Conservation (phyloP, 2,113 vertebrate genomes). For the Platycercus adscitus region DNA sequence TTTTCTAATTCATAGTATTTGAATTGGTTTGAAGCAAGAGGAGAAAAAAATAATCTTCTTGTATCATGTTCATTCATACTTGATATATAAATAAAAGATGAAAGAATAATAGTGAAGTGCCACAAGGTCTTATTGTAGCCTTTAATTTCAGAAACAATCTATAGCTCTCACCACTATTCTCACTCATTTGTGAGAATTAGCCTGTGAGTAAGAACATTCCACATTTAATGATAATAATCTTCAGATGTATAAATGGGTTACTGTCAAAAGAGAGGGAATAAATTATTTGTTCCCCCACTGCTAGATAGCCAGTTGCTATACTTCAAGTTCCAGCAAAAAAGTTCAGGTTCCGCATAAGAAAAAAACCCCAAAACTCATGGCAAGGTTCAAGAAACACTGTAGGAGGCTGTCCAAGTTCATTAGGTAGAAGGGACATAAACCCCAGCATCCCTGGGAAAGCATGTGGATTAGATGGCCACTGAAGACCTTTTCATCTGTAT, state of each 20-base stretch:
- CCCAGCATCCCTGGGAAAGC: not conserved
- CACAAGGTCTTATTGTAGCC: not conserved
- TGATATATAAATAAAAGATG: not conserved
- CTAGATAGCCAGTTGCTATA: not conserved
- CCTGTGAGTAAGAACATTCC: not conserved
- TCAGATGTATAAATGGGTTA: not conserved
- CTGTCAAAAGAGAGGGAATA: not conserved
- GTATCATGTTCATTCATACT: not conserved
- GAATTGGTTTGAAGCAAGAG: not conserved
- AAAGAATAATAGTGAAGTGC: not conserved
- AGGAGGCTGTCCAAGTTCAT: not conserved
- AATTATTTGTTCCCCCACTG: not conserved
- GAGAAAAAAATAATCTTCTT: not conserved
- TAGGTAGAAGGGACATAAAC: accelerated
- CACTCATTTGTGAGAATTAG: not conserved
- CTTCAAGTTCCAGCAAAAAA: not conserved
- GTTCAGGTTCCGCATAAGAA: not conserved
- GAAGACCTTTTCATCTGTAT: not conserved
- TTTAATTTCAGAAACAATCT: not conserved
- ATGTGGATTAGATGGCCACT: not conserved
- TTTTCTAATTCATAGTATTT: not conserved
- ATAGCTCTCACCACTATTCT: not conserved
- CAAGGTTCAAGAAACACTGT: not conserved
- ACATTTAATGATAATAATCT: not conserved
- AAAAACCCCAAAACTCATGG: not conserved